Evolutionary conservation across 2,113 vertebrate genomes (phyloP).

Genomic region (Phoenicopterus ruber): DNA sequence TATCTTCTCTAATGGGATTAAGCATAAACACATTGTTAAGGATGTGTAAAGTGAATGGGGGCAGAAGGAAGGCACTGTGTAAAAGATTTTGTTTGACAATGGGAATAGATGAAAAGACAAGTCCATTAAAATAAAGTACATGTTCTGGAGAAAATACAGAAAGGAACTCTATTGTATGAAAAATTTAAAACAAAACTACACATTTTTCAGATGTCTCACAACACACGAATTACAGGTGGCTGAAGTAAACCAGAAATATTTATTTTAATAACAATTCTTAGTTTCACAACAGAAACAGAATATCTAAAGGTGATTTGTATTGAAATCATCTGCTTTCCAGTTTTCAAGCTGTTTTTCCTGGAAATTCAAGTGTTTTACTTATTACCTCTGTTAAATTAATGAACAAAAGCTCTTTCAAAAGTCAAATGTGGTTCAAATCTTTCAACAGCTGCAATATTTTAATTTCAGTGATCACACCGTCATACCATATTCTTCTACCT

Average conservation of each 20-base stretch:
- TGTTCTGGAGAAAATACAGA: not conserved
- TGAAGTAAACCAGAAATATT: not conserved
- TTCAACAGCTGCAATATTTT: not conserved
- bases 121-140: not conserved
- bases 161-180: not conserved
- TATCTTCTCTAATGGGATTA: not conserved
- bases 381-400: not conserved
- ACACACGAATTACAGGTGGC: not conserved
- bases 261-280: not conserved
- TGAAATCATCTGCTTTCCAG: not conserved
- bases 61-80: not conserved
- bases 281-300: not conserved
- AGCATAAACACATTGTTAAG: not conserved
- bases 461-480: not conserved
- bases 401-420: not conserved
- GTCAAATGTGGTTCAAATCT: not conserved
- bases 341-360: not conserved
- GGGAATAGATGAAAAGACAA: not conserved
- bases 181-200: not conserved
- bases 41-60: not conserved
- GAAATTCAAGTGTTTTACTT: not conserved
- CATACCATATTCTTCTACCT: not conserved
- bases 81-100: not conserved
- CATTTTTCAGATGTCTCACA: not conserved
- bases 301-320: not conserved